Conservation (phyloP, 2,888 invertebrate genomes). For the Trachelus tabidus region DNA sequence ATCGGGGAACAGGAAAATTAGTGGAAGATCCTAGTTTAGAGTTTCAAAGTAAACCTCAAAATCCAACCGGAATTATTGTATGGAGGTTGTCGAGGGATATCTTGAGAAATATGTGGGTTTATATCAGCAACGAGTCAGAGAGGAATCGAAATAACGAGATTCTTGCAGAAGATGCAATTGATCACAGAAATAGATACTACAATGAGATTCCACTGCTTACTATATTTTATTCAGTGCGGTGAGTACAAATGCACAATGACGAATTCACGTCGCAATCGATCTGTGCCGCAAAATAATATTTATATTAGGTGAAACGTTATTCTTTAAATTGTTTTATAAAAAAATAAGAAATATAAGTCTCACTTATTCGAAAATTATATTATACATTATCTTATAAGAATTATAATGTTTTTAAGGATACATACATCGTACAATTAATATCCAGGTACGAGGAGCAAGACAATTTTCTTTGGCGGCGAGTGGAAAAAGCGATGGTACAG, state of each 20-base stretch:
- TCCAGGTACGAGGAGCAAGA: not conserved
- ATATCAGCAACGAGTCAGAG: not conserved
- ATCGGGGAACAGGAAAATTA: not conserved
- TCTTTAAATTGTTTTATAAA: not conserved
- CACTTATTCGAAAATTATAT: not conserved
- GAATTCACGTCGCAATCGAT: not conserved
- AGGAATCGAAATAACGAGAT: not conserved
- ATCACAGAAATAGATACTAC: not conserved
- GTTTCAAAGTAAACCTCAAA: not conserved
- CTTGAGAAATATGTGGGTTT: not conserved
- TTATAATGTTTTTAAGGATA: not conserved
- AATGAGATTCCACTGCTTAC: not conserved
- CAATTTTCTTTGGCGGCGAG: not conserved
- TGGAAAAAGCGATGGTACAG: not conserved
- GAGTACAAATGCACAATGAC: not conserved
- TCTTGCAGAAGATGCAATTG: not conserved
- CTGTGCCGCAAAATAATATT: not conserved
- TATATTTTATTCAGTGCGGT: not conserved
- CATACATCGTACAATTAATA: not conserved
- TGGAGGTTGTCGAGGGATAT: not conserved
- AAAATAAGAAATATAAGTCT: not conserved
- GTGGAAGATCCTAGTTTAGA: not conserved
- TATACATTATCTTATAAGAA: not conserved
- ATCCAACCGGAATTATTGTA: not conserved
- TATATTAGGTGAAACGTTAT: not conserved